Conservation (phyloP, 2,888 invertebrate species). For the Cyaniris semiargus region DNA sequence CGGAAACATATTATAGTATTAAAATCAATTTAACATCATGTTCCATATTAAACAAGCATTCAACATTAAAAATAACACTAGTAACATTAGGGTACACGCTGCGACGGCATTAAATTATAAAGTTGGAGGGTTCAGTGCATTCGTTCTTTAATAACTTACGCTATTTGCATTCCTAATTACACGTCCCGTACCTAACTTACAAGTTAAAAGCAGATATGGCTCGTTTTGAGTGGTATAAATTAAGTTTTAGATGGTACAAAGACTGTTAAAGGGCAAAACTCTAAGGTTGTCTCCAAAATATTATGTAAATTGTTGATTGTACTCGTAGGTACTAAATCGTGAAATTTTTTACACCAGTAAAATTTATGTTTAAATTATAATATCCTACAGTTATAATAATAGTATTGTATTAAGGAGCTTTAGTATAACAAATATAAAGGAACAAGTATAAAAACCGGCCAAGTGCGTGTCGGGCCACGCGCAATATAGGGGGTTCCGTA, state of each 20-base stretch:
- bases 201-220: not conserved
- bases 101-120: slow-evolving; percentile 29
- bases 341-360: not conserved
- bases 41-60: not conserved
- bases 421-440: too few relatives aligned
- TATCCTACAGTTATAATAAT: too few relatives aligned
- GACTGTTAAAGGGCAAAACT: not conserved
- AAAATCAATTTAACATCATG: not conserved
- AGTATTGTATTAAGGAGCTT: too few relatives aligned
- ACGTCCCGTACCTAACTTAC: slow-evolving; percentile 15
- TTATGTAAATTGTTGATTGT: not conserved
- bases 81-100: not conserved
- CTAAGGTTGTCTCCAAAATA: not conserved
- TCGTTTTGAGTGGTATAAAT: slow-evolving; percentile 14
- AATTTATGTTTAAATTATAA: too few relatives aligned
- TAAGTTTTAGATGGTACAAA: not conserved
- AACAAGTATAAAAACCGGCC: not conserved
- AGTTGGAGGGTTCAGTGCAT: slow-evolving; percentile 14
- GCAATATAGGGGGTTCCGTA: too few relatives aligned
- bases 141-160: slow-evolving; percentile 25
- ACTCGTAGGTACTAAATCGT: not conserved
- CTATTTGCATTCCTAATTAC: slow-evolving; percentile 25
- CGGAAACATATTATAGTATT: not conserved
- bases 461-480: too few relatives aligned
- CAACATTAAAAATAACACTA: not conserved